Conservation (phyloP, 2,888 invertebrate genomes). For the Spisula solida region DNA sequence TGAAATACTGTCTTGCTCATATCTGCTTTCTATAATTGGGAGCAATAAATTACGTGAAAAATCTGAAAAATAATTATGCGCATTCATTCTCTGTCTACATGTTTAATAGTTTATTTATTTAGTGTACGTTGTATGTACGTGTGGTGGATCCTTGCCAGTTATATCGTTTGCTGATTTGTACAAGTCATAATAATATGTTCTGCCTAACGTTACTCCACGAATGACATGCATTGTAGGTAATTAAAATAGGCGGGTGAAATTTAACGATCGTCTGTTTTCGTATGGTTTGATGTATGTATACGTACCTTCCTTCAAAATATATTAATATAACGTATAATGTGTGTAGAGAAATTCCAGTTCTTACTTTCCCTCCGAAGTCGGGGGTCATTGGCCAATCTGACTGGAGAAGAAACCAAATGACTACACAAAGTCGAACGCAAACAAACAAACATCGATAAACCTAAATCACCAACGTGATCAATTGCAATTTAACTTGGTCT, state of each 20-base stretch:
- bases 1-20: slow-evolving; percentile 50
- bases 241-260: slow-evolving; percentile 8
- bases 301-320: too few relatives aligned
- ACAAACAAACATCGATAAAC: too few relatives aligned
- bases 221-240: slow-evolving; percentile 2
- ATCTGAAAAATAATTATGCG: slow-evolving; percentile 20
- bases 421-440: too few relatives aligned
- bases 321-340: too few relatives aligned
- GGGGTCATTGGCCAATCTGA: too few relatives aligned
- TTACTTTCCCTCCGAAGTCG: too few relatives aligned
- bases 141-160: slow-evolving; percentile 18
- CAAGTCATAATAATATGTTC: not conserved
- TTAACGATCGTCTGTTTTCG: not conserved
- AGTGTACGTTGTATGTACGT: not conserved
- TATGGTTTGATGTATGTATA: not conserved
- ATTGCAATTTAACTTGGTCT: too few relatives aligned
- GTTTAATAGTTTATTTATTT: slow-evolving; percentile 26
- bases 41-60: slow-evolving; percentile 47
- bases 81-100: slow-evolving; percentile 31
- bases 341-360: too few relatives aligned
- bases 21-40: slow-evolving; percentile 46
- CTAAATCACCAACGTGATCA: too few relatives aligned
- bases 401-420: too few relatives aligned
- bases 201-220: not conserved
- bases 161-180: not conserved